Base-by-base conservation (phyloP, 2,888 invertebrate genomes). In the Patella ulyssiponensis region DNA sequence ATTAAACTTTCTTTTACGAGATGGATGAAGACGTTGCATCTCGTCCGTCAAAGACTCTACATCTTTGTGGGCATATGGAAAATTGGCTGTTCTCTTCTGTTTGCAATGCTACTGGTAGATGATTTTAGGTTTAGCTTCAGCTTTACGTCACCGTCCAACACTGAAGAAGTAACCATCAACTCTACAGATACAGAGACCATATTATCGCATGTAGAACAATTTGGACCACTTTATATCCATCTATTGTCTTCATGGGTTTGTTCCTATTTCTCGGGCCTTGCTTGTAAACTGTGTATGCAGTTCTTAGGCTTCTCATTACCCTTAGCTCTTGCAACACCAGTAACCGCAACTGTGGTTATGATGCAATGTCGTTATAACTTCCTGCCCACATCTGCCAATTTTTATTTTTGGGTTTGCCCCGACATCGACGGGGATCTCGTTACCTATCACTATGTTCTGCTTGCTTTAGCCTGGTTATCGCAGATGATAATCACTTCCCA, bases 281-380 rank as follows among this genome's bases (percentile, higher is more conserved):
- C 93, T 1, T 93, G 93, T 85, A 92, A 92, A 84, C 88, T 92
- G 53, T 91, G 91, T 77, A 92, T 93, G 86, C 92, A 88, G 86
- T 85, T 54, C 84, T 91, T 85, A 86, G 92, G 85, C 7, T 93
- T 92, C 85, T 90, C 92, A 3, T 84, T 93, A 12, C 93, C 93
- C 0, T 82, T 93, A 9, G 88, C 88, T 14, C 81, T 93, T 44
- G 87, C 91, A 0, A 90, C 92, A 1, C 93, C 93, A 5, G 82
- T 87, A 51, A 86, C 85, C n/a, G 82, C 86, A 53, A 84, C 83
- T 23, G 80, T 90, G 69, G 81, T 90, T 14, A 77, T 84, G 17
- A 74, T 83, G 44, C 87, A 86, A 77, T 86, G 84, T 71, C 77
- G 80, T 14, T 81, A 76, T 52, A 71, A 80, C 52, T 84, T 86